Evolutionary conservation across 2,797 vertebrate species (phyloP).

Genomic region (Anas flavirostris): DNA sequence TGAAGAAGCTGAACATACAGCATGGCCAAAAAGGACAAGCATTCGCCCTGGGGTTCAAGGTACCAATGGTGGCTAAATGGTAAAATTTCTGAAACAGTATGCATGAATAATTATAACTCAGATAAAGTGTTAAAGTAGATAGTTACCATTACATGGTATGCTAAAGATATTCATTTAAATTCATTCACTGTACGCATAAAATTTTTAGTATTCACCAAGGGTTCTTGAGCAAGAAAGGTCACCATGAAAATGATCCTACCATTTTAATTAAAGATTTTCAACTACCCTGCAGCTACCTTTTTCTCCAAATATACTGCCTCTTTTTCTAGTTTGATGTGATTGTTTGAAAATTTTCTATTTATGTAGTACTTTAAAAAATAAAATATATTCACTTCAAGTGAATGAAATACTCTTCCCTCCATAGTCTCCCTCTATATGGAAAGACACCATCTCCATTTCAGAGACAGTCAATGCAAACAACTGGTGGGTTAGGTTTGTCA

Average conservation of each 20-base stretch:
- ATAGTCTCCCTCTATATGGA: background rate
- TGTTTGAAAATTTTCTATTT: background rate
- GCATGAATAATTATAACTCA: background rate
- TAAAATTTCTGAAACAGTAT: background rate
- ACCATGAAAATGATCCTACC: background rate
- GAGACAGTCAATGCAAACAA: background rate
- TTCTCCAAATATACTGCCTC: background rate
- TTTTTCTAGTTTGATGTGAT: background rate
- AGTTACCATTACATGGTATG: background rate
- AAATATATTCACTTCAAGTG: background rate
- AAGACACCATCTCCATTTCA: background rate
- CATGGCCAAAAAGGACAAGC: background rate
- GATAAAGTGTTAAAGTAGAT: background rate
- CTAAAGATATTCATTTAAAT: background rate
- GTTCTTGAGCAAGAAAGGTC: background rate
- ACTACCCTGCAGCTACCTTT: background rate
- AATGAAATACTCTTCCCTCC: background rate
- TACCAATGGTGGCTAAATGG: background rate
- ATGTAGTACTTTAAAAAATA: too few relatives aligned
- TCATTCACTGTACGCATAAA: background rate
- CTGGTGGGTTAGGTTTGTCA: background rate
- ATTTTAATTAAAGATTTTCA: background rate
- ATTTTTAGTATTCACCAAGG: background rate
- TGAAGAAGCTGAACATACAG: background rate
- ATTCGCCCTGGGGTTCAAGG: background rate